Evolutionary conservation across 2,888 invertebrate species (phyloP), one percentile per base, ranked within the genome.

Genomic region (Drosophila ezoana): DNA sequence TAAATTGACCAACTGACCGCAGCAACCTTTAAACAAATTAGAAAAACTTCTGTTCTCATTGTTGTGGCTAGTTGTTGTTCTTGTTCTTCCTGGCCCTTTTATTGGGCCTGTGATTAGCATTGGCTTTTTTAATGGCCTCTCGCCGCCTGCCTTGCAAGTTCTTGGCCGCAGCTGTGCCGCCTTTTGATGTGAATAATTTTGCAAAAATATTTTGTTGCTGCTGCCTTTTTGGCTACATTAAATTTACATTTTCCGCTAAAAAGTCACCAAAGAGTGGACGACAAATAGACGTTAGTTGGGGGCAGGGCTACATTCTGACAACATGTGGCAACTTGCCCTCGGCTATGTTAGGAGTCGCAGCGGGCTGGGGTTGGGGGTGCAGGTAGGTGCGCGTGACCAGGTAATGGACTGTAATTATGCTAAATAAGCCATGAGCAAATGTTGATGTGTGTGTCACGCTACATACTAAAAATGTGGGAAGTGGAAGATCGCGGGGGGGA

Each of bases 1-100:
- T 81, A 82, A 82, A 86, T 85, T 85, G 83, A 85, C 82, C 81
- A 81, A 82, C 85, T 82, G 81, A 85, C 85, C 85, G 74, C 82
- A 79, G 74, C 68, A 76, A 71, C 77, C 83, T 81, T 82, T 83
- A 83, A 85, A 79, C 72, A 79, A 85, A 81, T 82, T 79, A 69
- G 65, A 78, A 79, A 67, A 64, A 72, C 67, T 72, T 60, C 60
- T 70, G 72, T 74, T 64, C 20, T 47, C 69, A 71, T 73, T 76
- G 67, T 72, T 77, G 71, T 71, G 71, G 74, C 35, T 14, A 40
- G 16, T 63, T 53, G 0, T 41, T 61, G n/a, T 9, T 52, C 18
- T 10, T 35, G 16, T 13, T 23, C 13, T 11, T 20, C 4, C 11
- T 37, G 43, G 43, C 51, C 44, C 70, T 75, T 62, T 73, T 73